Percentiles rank a stretch among this genome's conserved stretches.
These are phyloP conservation scores for Lasioglossum vierecki DNA, from an alignment of 2,888 invertebrate species.

Conservation along the genomic window DNA sequence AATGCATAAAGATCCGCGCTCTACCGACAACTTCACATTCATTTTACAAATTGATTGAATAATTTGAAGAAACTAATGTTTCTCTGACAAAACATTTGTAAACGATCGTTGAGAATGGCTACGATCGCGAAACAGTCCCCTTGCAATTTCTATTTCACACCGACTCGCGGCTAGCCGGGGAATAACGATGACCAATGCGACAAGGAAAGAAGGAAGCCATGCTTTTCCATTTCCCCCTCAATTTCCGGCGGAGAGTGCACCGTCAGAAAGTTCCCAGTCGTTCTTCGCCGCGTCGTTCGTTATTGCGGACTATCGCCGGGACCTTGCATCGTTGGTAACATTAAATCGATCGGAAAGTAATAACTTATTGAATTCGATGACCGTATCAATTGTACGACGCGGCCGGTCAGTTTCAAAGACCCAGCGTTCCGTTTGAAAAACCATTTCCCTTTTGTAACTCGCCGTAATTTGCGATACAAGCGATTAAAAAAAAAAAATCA, in stretches of 20 bases:
- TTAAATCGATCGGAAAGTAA: constrained; percentile 43
- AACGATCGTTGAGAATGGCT: neutral
- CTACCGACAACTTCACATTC: too few relatives aligned
- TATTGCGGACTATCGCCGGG: neutral
- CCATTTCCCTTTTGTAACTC: neutral
- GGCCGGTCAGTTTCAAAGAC: neutral
- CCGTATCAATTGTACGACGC: neutral
- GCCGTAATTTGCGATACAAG: too few relatives aligned
- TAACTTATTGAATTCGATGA: constrained; percentile 24
- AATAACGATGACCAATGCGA: constrained; percentile 30
- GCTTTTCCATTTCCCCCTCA: constrained; percentile 78
- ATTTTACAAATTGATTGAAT: neutral
- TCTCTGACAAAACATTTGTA: too few relatives aligned
- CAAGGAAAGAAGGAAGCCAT: constrained; percentile 42
- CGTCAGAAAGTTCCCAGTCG: constrained; percentile 66
- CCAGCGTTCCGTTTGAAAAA: neutral
- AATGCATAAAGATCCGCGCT: too few relatives aligned
- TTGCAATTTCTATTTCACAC: neutral
- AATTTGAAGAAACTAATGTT: too few relatives aligned
- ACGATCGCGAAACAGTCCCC: neutral
- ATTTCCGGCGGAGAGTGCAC: constrained; percentile 72
- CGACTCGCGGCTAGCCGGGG: neutral
- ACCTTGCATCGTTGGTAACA: neutral
- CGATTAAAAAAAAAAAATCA: too few relatives aligned
- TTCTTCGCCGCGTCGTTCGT: constrained; percentile 10